Conservation (phyloP, 2,113 vertebrate species). For the Odontophorus gujanensis region DNA sequence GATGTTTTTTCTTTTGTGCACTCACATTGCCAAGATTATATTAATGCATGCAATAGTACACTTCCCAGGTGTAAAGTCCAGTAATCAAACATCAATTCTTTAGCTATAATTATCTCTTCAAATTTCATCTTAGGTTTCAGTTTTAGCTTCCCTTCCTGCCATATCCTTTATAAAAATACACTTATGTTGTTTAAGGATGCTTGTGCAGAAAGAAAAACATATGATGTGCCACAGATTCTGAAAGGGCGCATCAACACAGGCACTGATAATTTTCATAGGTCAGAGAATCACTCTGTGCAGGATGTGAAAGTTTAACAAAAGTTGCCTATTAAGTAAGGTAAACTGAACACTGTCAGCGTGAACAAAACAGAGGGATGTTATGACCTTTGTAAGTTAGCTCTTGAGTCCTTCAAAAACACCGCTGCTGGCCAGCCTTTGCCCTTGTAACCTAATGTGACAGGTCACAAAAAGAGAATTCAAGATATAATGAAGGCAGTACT, state of each 20-base stretch:
- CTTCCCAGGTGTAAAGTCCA: constrained; percentile 28
- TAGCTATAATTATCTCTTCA: constrained; percentile 52
- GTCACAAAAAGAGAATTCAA: background rate
- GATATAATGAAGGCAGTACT: background rate
- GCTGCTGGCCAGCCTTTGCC: background rate
- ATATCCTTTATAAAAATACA: background rate
- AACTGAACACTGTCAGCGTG: background rate
- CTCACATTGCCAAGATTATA: constrained; percentile 34
- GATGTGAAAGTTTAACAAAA: background rate
- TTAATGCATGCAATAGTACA: constrained; percentile 25
- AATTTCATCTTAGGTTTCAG: constrained; percentile 37
- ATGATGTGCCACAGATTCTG: background rate
- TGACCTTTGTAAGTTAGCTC: background rate
- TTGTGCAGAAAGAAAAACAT: background rate
- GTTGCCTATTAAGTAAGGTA: background rate
- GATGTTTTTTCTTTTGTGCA: constrained; percentile 37
- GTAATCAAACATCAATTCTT: constrained; percentile 50
- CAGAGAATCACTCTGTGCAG: background rate
- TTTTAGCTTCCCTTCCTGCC: background rate
- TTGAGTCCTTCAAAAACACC: background rate
- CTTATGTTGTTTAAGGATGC: background rate
- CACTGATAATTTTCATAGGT: background rate
- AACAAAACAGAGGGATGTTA: background rate
- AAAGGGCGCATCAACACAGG: background rate
- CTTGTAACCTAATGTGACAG: constrained; percentile 5